A percentile compares a stretch with the other conserved stretches of the same genome.
Conservation (phyloP, 2,888 invertebrate genomes). For the Sarcophaga rosellei region DNA sequence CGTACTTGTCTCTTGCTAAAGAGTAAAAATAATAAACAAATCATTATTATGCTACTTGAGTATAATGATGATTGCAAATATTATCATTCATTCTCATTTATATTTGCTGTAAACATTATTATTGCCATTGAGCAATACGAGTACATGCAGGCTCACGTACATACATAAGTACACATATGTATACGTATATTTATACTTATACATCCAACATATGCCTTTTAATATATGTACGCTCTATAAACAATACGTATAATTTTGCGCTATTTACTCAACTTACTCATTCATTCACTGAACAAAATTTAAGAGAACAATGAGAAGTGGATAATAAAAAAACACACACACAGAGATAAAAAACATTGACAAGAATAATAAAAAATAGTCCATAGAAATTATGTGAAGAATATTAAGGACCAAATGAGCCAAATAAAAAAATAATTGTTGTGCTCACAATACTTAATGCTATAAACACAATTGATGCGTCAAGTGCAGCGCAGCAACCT, state of each 20-base stretch:
- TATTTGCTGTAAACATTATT: slow-evolving; percentile 2
- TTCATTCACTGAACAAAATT: neutral
- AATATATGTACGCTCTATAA: neutral
- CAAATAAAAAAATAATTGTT: neutral
- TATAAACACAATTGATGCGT: no score
- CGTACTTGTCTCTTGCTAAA: neutral
- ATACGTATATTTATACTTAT: no score
- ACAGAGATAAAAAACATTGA: neutral
- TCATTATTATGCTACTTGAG: slow-evolving; percentile 19
- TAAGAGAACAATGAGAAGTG: neutral
- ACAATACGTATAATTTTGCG: neutral
- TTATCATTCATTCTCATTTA: slow-evolving; percentile 8
- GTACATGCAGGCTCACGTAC: no score
- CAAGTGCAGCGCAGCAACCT: no score
- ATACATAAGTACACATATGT: no score
- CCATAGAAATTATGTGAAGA: neutral
- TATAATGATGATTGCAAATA: slow-evolving; percentile 7
- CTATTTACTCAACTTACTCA: neutral
- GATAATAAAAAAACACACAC: neutral
- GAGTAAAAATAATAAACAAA: slow-evolving; percentile 10
- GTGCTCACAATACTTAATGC: neutral
- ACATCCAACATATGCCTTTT: no score
- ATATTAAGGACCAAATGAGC: neutral
- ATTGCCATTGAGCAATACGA: neutral
- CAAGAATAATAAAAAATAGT: neutral